Base-by-base conservation (phyloP, 1,140 invertebrate species). In the Neodiprion fabricii region DNA sequence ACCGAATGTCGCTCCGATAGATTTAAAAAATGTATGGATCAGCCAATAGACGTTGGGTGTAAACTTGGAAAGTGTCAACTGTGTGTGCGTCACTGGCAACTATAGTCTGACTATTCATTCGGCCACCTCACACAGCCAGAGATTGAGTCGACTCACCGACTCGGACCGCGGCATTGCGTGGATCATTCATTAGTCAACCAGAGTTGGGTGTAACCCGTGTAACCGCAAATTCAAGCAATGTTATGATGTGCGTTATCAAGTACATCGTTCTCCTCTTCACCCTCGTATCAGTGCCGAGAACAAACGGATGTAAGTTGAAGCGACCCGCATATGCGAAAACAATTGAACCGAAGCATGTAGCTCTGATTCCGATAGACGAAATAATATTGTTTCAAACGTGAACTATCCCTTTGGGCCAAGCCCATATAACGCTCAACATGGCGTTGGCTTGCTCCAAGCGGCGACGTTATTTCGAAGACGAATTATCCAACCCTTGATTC, bases 361-460 rank as follows among this genome's bases (percentile, higher is more conserved):
- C n/a, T 72, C 72, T 79, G 76, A 80, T 83, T 83, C 28, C 2
- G 28, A 40, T 5, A 40, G 28, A 40, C 28, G 28, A 40, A 40
- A 40, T 40, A 40, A 40, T 5, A 5, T 40, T 40, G 28, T 40
- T 40, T 40, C 1, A 40, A 40, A 40, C 28, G 1, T 40, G 28
- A 40, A 40, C 28, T 40, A 40, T 79, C 77, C 47, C 75, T 9
- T 61, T 74, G 28, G 81, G 79, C 85, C 85, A 84, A 85, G 82
- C 85, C 85, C 84, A 84, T 76, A 77, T 77, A 40, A 70, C 74
- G 50, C 66, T 77, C 77, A 82, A 81, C 76, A 83, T 85, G 82
- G 82, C 82, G 81, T 78, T 74, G 7, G 21, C 68, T 21, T 23
- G 21, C 11, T 69, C 7, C n/a, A 61, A 9, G 9, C 53, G 47